These are phyloP conservation scores for Anoplius nigerrimus DNA, from an alignment of 2,888 invertebrate genomes.

Conservation along the genomic window DNA sequence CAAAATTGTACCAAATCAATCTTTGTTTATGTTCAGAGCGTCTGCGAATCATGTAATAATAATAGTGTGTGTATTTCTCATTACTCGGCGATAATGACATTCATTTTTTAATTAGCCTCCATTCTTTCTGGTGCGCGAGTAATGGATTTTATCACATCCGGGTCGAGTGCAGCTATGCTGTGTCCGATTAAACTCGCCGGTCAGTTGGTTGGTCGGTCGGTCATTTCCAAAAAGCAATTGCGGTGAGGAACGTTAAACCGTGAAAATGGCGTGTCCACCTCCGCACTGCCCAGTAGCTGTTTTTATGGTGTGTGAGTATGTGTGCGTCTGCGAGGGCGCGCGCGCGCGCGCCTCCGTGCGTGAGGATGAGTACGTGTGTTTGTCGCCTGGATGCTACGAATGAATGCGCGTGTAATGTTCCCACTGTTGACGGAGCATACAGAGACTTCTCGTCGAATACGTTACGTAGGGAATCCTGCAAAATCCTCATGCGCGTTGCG, in stretches of 20 bases:
- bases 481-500: conserved; percentile 45
- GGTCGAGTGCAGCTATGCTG: not conserved
- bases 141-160: conserved; percentile 3
- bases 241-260: conserved; percentile 44
- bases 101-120: not conserved
- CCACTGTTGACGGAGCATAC: conserved; percentile 2
- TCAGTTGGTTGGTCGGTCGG: conserved; percentile 22
- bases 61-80: too few species aligned
- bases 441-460: too few species aligned
- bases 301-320: too few species aligned
- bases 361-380: too few species aligned
- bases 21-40: too few species aligned
- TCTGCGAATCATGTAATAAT: too few species aligned
- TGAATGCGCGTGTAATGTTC: conserved; percentile 44
- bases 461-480: conserved; percentile 6
- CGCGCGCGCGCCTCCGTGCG: too few species aligned
- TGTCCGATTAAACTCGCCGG: conserved; percentile 32
- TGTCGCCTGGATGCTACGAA: conserved; percentile 23
- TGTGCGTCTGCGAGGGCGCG: too few species aligned
- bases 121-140: not conserved
- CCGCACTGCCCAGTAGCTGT: not conserved
- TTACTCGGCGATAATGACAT: too few species aligned
- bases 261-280: conserved; percentile 47
- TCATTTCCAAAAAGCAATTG: conserved; percentile 47
- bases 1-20: too few species aligned